Conservation (phyloP, 2,797 vertebrate species). For the Aphelocoma californica region DNA sequence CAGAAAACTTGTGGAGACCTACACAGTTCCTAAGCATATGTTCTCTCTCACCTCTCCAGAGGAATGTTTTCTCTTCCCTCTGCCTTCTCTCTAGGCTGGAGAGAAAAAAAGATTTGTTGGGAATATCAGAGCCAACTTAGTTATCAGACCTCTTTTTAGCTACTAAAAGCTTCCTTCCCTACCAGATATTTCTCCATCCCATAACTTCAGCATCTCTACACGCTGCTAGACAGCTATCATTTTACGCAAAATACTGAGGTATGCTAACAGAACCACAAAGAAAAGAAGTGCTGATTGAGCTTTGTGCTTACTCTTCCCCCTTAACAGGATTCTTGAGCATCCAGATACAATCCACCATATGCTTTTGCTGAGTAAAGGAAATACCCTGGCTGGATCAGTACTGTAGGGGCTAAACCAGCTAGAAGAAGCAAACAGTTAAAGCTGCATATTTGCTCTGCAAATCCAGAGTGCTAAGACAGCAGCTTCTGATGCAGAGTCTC, state of each 20-base stretch:
- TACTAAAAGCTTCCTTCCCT: neutral
- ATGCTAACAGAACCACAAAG: neutral
- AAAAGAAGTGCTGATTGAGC: neutral
- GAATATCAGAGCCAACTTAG: neutral
- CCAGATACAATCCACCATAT: neutral
- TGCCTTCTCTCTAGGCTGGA: neutral
- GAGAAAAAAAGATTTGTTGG: neutral
- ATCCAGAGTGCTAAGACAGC: neutral
- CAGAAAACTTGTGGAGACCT: neutral
- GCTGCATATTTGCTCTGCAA: neutral
- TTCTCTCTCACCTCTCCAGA: neutral
- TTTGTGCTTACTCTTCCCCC: neutral
- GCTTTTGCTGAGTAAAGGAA: neutral
- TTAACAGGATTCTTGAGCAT: neutral
- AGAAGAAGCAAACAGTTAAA: neutral
- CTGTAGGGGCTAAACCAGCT: neutral
- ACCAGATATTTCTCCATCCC: neutral
- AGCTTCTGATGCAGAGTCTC: neutral
- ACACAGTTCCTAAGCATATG: neutral
- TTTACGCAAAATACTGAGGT: neutral
- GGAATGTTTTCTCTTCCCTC: neutral
- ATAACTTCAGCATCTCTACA: neutral
- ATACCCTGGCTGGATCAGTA: neutral
- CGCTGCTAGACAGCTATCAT: neutral
- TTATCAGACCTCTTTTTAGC: neutral